Evolutionary conservation across 2,113 vertebrate genomes (phyloP).

Genomic region (Eretmochelys imbricata): DNA sequence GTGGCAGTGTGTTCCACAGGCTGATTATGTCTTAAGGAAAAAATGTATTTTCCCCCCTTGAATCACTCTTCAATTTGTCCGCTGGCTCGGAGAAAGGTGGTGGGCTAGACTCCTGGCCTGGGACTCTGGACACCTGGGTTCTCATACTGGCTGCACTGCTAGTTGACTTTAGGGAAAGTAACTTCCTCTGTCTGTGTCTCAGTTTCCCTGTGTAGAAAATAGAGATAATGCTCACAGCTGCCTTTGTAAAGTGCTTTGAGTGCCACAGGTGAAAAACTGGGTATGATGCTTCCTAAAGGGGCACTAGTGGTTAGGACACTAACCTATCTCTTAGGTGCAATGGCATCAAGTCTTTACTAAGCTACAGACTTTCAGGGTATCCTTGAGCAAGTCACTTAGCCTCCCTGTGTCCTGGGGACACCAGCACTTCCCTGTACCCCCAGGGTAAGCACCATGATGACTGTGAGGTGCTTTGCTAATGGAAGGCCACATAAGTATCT

Average conservation of each 20-base stretch:
- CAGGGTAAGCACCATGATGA: not conserved
- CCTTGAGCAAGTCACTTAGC: too few relatives aligned
- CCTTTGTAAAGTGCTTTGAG: not conserved
- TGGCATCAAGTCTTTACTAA: not conserved
- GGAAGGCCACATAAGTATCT: not conserved
- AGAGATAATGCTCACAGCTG: not conserved
- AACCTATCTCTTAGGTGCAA: not conserved
- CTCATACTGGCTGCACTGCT: not conserved
- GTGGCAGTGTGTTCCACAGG: not conserved
- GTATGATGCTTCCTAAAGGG: not conserved
- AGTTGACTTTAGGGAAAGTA: not conserved
- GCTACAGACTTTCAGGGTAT: not conserved
- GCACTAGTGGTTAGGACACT: not conserved
- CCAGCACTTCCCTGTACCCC: not conserved
- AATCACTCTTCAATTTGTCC: too few relatives aligned
- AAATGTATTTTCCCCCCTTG: too few relatives aligned
- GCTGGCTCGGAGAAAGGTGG: too few relatives aligned
- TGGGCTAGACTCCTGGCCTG: not conserved
- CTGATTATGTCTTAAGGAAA: too few relatives aligned
- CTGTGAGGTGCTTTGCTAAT: not conserved
- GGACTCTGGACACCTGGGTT: not conserved
- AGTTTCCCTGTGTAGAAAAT: not conserved
- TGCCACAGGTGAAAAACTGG: not conserved
- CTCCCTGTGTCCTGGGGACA: not conserved
- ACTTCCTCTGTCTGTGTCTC: not conserved